A percentile compares a stretch with the other conserved stretches of the same genome.
phyloP scores from a whole-genome alignment of 2,888 invertebrate species.

The Mythimna lalbum region DNA sequence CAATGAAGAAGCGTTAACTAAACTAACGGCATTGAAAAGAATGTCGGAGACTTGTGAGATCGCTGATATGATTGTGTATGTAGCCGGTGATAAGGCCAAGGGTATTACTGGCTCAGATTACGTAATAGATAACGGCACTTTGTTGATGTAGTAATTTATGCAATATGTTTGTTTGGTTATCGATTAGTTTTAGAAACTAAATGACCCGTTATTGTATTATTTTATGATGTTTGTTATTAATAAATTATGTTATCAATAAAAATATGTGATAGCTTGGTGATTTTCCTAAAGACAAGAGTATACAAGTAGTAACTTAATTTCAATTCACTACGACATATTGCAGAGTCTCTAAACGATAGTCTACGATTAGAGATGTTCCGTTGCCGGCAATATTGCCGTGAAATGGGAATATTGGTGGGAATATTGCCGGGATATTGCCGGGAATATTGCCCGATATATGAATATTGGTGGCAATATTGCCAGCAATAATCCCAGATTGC shows the following conservation, averaged over 20 bases:
- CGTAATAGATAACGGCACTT: conserved; percentile 55
- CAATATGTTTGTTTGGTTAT: background rate
- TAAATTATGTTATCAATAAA: background rate
- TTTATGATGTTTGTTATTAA: background rate
- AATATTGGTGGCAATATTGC: too few species aligned
- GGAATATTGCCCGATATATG: too few species aligned
- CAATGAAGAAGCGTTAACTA: background rate
- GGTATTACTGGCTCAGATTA: conserved; percentile 69
- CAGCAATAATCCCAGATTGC: too few species aligned
- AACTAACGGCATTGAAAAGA: conserved; percentile 41
- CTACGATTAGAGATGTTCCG: too few species aligned
- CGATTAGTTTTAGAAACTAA: background rate
- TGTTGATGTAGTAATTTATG: conserved; percentile 32
- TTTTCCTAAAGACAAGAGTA: too few species aligned
- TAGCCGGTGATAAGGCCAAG: conserved; percentile 70
- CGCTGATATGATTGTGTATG: conserved; percentile 63
- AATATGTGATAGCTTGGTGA: too few species aligned
- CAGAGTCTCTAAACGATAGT: too few species aligned
- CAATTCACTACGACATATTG: too few species aligned
- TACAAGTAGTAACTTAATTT: too few species aligned
- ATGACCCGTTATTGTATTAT: background rate
- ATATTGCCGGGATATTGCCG: too few species aligned
- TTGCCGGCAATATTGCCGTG: too few species aligned
- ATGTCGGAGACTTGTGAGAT: conserved; percentile 49
- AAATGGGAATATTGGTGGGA: too few species aligned